phyloP scores from a whole-genome alignment of 2,888 invertebrate genomes.

The Notodonta ziczac region DNA sequence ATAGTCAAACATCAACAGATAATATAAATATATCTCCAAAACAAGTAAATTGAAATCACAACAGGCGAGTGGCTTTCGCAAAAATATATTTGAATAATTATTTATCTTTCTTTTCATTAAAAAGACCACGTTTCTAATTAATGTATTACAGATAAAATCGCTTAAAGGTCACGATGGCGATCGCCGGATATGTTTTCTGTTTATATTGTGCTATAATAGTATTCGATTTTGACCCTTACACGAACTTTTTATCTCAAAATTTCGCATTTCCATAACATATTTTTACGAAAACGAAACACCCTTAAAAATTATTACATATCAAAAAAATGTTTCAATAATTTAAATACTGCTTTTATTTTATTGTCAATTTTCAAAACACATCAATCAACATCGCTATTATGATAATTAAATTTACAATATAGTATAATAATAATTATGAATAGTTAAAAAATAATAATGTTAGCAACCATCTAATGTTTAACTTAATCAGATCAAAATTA shows the following conservation, averaged over 20 bases:
- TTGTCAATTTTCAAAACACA: conserved; percentile 79
- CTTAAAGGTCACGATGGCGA: no score
- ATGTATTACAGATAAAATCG: no score
- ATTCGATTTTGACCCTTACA: no score
- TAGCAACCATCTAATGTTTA: conserved; percentile 46
- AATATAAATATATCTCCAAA: conserved; percentile 73
- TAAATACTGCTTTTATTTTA: conserved; percentile 82
- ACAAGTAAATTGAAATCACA: conserved; percentile 61
- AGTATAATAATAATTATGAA: conserved; percentile 28
- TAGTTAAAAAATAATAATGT: conserved; percentile 10
- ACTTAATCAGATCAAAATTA: conserved; percentile 43
- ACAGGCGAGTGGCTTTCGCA: conserved; percentile 18
- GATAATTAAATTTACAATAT: conserved; percentile 47
- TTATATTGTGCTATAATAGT: no score
- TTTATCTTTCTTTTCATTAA: background rate
- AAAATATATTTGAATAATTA: conserved; percentile 25
- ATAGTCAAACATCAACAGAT: conserved; percentile 76
- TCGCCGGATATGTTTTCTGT: no score
- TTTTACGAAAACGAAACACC: conserved; percentile 18
- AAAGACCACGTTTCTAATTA: no score
- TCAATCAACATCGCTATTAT: conserved; percentile 51
- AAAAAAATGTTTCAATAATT: conserved; percentile 59
- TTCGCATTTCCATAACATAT: conserved; percentile 6
- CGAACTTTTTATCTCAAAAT: background rate
- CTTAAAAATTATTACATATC: conserved; percentile 35